Evolutionary conservation across 2,797 vertebrate species (phyloP).

Genomic region (Coilia nasus): DNA sequence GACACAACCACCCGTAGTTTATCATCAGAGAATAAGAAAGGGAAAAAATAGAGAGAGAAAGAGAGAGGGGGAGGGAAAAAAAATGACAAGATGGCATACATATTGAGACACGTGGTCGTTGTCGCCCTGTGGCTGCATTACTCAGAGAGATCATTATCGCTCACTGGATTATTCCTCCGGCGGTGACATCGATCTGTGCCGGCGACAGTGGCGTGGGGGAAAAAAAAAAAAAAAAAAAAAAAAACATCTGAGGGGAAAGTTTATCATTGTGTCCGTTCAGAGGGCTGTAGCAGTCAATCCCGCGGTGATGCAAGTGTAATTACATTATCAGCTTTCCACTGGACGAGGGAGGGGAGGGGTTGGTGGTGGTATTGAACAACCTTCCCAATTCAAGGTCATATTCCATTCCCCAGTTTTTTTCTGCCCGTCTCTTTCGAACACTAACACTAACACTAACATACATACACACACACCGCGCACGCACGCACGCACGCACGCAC

Average conservation of each 20-base stretch:
- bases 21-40: neutral
- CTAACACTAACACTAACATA: neutral
- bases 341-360: too few relatives aligned
- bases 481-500: neutral
- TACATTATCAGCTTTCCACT: slow-evolving; percentile 69
- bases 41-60: neutral
- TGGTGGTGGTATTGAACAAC: neutral
- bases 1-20: neutral
- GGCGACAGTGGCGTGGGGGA: slow-evolving; percentile 34
- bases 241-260: slow-evolving; percentile 39
- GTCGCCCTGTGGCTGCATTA: neutral
- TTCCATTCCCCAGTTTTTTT: neutral
- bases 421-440: neutral
- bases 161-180: slow-evolving; percentile 27
- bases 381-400: neutral
- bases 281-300: slow-evolving; percentile 61
- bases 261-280: slow-evolving; percentile 57
- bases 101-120: neutral
- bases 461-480: neutral
- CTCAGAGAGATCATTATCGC: slow-evolving; percentile 29
- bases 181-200: slow-evolving; percentile 57
- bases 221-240: slow-evolving; percentile 19
- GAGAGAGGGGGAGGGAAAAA: neutral
- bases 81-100: neutral
- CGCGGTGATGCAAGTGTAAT: slow-evolving; percentile 67